Percentiles rank a stretch among this genome's conserved stretches.
Conservation (phyloP, 2,113 vertebrate genomes). For the Mystacornis crossleyi region DNA sequence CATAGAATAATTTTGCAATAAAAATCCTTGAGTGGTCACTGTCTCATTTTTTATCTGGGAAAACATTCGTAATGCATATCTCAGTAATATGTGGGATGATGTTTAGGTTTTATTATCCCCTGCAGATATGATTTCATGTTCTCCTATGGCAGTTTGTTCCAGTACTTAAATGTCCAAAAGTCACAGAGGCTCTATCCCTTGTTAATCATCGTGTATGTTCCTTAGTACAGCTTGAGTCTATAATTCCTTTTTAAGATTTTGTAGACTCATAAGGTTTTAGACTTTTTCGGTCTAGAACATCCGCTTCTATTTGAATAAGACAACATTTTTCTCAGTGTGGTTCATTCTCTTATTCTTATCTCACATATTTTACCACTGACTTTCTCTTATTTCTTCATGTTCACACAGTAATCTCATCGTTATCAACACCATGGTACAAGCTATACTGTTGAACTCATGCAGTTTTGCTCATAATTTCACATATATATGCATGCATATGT, state of each 20-base stretch:
- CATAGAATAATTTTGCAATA: neutral
- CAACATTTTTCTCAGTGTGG: neutral
- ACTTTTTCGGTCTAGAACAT: neutral
- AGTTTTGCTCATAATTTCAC: neutral
- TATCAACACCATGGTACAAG: neutral
- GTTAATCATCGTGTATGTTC: neutral
- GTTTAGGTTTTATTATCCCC: neutral
- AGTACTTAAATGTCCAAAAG: neutral
- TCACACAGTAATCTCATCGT: neutral
- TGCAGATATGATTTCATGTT: neutral
- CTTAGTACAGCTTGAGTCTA: neutral
- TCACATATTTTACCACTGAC: neutral
- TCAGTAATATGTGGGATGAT: neutral
- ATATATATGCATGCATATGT: neutral
- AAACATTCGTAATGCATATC: neutral
- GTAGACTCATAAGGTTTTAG: neutral
- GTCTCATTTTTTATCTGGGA: neutral
- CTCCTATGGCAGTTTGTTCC: neutral
- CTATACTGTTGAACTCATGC: neutral
- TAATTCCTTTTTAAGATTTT: neutral
- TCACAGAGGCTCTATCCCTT: neutral
- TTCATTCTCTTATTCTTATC: neutral
- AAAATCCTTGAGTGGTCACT: neutral
- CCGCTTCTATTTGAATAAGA: neutral
- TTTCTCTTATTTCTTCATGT: neutral